Evolutionary conservation across 2,797 vertebrate genomes (phyloP).

Genomic region (Pseudochirops corinnae): DNA sequence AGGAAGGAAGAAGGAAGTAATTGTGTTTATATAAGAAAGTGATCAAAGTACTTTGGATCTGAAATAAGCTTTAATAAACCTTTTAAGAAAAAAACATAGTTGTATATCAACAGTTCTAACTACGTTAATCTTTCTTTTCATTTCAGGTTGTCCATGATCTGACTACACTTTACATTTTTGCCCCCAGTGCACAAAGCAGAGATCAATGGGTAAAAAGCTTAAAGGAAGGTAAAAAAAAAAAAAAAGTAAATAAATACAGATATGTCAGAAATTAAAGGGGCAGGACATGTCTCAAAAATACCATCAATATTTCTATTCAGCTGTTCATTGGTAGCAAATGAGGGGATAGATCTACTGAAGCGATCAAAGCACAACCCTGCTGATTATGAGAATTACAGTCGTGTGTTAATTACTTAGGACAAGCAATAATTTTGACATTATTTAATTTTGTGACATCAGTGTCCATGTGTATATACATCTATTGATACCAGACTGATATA

Average conservation of each 20-base stretch:
- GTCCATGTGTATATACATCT: not conserved
- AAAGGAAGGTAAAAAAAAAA: constrained; percentile 92
- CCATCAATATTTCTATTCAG: constrained; percentile 5
- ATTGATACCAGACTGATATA: not conserved
- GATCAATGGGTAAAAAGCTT: constrained; percentile 93
- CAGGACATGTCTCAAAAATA: not conserved
- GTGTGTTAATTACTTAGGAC: not conserved
- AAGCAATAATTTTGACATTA: not conserved
- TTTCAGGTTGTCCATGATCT: constrained; percentile 92
- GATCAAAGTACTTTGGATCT: constrained; percentile 21
- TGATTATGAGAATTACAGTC: not conserved
- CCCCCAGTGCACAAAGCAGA: constrained; percentile 91
- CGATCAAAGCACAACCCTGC: not conserved
- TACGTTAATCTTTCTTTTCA: constrained; percentile 48
- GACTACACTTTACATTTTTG: constrained; percentile 93
- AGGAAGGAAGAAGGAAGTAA: constrained; percentile 15
- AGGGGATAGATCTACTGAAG: not conserved
- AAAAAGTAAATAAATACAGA: constrained; percentile 2
- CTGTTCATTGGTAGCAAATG: not conserved
- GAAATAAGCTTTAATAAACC: constrained; percentile 2
- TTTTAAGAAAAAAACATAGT: not conserved
- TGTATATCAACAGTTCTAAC: constrained; percentile 18
- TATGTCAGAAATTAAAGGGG: not conserved
- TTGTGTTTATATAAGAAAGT: constrained; percentile 20
- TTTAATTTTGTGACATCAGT: not conserved